Percentiles rank a stretch among this genome's conserved stretches.
These are phyloP conservation scores for Galemys pyrenaicus DNA, from an alignment of 2,113 vertebrate genomes.

Conservation along the genomic window DNA sequence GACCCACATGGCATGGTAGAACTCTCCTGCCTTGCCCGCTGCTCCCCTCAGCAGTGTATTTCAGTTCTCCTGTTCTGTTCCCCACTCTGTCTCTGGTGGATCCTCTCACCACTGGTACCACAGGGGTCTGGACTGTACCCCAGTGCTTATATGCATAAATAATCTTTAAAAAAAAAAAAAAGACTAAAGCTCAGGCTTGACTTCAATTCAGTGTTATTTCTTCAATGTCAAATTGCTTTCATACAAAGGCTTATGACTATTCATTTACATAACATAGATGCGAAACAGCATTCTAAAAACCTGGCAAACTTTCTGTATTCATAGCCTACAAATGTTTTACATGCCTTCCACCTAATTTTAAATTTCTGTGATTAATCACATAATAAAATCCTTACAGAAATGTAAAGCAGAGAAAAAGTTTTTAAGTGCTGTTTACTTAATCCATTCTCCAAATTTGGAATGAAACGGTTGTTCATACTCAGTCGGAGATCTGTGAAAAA, in stretches of 20 bases:
- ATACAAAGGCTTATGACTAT: background rate
- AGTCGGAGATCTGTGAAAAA: background rate
- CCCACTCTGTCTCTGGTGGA: too few species aligned
- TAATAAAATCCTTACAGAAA: slow-evolving; percentile 54
- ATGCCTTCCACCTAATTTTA: background rate
- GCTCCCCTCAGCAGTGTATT: too few species aligned
- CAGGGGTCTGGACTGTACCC: too few species aligned
- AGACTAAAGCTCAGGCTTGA: background rate
- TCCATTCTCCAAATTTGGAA: background rate
- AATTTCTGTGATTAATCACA: slow-evolving; percentile 35
- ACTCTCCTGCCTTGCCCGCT: too few species aligned
- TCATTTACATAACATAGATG: slow-evolving; percentile 27
- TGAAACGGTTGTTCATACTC: background rate
- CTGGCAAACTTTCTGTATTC: background rate
- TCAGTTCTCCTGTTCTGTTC: too few species aligned
- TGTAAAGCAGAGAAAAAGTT: background rate
- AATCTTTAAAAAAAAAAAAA: too few species aligned
- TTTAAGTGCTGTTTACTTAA: background rate
- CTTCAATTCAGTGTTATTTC: background rate
- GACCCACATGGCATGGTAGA: too few species aligned
- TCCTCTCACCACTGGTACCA: too few species aligned
- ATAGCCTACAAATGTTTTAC: background rate
- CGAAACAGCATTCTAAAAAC: background rate
- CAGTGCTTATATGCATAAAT: too few species aligned
- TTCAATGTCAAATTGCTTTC: slow-evolving; percentile 16